A percentile compares a stretch with the other conserved stretches of the same genome.
phyloP scores from a whole-genome alignment of 92 coral and sea anemone species.

The Bergia sp. region DNA sequence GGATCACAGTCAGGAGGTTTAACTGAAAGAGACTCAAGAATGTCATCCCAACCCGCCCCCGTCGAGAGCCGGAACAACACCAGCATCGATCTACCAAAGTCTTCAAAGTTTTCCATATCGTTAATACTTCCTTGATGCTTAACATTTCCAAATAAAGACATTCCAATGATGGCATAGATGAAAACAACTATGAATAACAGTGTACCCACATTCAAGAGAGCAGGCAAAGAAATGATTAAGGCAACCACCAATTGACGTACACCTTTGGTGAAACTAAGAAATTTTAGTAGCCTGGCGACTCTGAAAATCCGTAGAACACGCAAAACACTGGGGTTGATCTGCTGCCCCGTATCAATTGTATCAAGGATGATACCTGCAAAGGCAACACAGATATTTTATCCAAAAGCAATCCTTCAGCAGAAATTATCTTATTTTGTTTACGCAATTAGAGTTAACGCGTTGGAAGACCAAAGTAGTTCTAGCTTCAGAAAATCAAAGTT shows the following conservation, averaged over 20 bases:
- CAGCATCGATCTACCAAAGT: conserved; percentile 32
- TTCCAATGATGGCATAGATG: conserved; percentile 42
- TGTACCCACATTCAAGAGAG: conserved; percentile 36
- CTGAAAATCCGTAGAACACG: conserved; percentile 34
- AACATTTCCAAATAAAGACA: conserved; percentile 30
- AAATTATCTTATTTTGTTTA: too few species aligned
- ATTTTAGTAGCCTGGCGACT: conserved; percentile 30
- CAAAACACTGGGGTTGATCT: conserved; percentile 30
- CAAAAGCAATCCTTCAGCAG: not conserved
- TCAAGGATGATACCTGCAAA: conserved; percentile 37
- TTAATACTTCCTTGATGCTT: conserved; percentile 37
- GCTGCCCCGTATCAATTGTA: conserved; percentile 34
- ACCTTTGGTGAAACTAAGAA: conserved; percentile 24
- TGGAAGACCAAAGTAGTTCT: not conserved
- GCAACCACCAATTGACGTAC: conserved; percentile 34
- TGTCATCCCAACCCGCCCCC: conserved; percentile 39
- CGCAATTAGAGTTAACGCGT: too few species aligned
- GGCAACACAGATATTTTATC: not conserved
- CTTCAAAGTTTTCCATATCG: conserved; percentile 38
- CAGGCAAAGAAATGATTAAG: conserved; percentile 18
- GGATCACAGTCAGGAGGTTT: conserved; percentile 19
- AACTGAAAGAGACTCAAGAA: conserved; percentile 38
- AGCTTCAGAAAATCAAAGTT: not conserved
- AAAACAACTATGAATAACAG: conserved; percentile 27
- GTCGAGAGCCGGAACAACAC: conserved; percentile 38